Base-by-base conservation (phyloP, 2,888 invertebrate species). In the Molanna angustata region DNA sequence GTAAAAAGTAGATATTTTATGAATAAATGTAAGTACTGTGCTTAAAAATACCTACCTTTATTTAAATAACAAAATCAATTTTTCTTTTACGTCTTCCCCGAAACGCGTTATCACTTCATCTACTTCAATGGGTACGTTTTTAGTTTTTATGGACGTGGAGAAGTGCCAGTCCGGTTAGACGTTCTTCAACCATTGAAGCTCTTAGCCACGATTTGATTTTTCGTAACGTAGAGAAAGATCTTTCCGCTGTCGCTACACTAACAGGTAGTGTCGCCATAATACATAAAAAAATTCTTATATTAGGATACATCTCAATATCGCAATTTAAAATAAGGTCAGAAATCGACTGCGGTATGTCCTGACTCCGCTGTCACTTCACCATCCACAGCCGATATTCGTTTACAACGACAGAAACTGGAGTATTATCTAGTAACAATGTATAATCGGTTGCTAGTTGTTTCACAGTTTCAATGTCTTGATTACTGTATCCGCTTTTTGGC, bases 241-340 rank as follows among this genome's bases (percentile, higher is more conserved):
- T 55, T 49, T 61, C 58, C 32, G 57, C 60, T 43, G 58, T 59
- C 35, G 60, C 61, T 27, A 51, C 60, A 51, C 61, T 61, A 14
- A 61, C 60, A 49, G 60, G 61, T 41, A 60, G 53, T 52, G 60
- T 57, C 49, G 59, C 54, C 54, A 61, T 48, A 40, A 62, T 57
- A 49, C 55, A 58, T 53, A 60, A 57, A 3, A 52, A 53, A n/a
- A 46, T 14, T 32, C 52, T 48, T 52, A 61, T 56, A 22, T 55
- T 44, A 43, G 58, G 57, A 49, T 58, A 60, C 55, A 61, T 52
- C 37, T 60, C 56, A 18, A 53, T 49, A 21, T 61, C 60, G 47
- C 59, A 61, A 57, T 59, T 57, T 55, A 56, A 51, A 50, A 62
- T 57, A 49, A 61, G 51, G 19, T 61, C 56, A 41, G 61, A 49